These are phyloP conservation scores for Perizoma affinitatum DNA, from an alignment of 2,888 invertebrate genomes.

Conservation along the genomic window DNA sequence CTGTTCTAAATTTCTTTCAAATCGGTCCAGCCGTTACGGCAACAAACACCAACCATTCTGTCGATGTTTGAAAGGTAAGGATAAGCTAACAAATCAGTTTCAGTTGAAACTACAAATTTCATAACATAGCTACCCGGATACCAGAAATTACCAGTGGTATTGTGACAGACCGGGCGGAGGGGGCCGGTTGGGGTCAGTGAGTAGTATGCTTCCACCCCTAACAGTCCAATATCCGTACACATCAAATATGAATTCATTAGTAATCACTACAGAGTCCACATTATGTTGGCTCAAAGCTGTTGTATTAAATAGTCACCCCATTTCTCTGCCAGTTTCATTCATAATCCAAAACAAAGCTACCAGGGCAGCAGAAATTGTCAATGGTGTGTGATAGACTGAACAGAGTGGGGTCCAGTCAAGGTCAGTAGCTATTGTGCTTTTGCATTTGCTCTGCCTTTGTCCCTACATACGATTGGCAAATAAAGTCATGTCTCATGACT, in stretches of 20 bases:
- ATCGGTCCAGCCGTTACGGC: too few species aligned
- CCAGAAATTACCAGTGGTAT: not conserved
- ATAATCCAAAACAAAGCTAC: conserved; percentile 9
- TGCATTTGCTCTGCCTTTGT: too few species aligned
- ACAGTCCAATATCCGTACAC: too few species aligned
- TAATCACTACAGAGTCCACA: too few species aligned
- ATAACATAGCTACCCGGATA: not conserved
- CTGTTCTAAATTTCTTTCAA: too few species aligned
- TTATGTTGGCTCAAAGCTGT: too few species aligned
- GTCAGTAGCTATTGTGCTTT: not conserved
- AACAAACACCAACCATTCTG: too few species aligned
- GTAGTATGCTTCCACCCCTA: not conserved
- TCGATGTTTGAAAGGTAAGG: too few species aligned
- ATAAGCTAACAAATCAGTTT: not conserved
- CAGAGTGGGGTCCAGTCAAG: not conserved
- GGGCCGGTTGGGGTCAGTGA: conserved; percentile 1
- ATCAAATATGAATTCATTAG: too few species aligned
- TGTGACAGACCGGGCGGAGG: not conserved
- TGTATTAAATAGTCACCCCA: too few species aligned
- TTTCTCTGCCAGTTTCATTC: too few species aligned
- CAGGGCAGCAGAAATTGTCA: conserved; percentile 13
- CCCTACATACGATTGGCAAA: not conserved
- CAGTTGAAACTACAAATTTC: not conserved
- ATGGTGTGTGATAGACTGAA: not conserved
- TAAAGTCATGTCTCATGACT: too few species aligned